Evolutionary conservation across 2,888 invertebrate genomes (phyloP).

Genomic region (Cephonodes hylas): DNA sequence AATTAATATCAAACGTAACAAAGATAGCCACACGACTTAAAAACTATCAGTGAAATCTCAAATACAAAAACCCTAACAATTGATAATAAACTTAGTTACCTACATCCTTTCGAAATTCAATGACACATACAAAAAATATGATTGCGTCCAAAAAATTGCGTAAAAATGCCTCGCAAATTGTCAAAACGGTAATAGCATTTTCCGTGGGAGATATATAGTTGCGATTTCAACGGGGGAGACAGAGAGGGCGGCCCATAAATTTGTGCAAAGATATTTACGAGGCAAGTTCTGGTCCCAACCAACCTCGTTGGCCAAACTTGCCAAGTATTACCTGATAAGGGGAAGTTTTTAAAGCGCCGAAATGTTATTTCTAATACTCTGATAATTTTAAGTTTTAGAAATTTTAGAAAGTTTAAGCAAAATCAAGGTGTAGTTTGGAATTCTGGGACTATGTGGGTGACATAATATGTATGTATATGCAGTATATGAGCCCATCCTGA

Average conservation of each 20-base stretch:
- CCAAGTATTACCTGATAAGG: slow-evolving; percentile 16
- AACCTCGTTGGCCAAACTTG: slow-evolving; percentile 12
- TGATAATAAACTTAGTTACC: background rate
- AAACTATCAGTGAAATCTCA: too few relatives aligned
- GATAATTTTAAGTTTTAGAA: too few relatives aligned
- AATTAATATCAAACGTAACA: too few relatives aligned
- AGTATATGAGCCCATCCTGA: too few relatives aligned
- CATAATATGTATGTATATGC: too few relatives aligned
- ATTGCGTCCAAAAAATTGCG: background rate
- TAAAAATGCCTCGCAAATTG: slow-evolving; percentile 14
- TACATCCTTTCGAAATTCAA: background rate
- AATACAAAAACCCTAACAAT: background rate
- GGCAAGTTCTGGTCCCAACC: slow-evolving; percentile 19
- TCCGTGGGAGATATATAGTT: slow-evolving; percentile 8
- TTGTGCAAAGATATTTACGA: slow-evolving; percentile 25
- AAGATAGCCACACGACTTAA: too few relatives aligned
- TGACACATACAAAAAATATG: background rate
- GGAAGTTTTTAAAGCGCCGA: background rate
- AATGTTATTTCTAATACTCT: too few relatives aligned
- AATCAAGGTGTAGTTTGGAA: too few relatives aligned
- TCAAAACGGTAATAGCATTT: slow-evolving; percentile 20
- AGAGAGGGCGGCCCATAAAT: slow-evolving; percentile 20
- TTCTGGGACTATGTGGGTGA: too few relatives aligned
- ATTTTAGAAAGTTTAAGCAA: too few relatives aligned
- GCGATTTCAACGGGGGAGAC: slow-evolving; percentile 16